A percentile compares a stretch with the other conserved stretches of the same genome.
These are phyloP conservation scores for Diorhabda sublineata DNA, from an alignment of 1,140 invertebrate species.

Conservation along the genomic window DNA sequence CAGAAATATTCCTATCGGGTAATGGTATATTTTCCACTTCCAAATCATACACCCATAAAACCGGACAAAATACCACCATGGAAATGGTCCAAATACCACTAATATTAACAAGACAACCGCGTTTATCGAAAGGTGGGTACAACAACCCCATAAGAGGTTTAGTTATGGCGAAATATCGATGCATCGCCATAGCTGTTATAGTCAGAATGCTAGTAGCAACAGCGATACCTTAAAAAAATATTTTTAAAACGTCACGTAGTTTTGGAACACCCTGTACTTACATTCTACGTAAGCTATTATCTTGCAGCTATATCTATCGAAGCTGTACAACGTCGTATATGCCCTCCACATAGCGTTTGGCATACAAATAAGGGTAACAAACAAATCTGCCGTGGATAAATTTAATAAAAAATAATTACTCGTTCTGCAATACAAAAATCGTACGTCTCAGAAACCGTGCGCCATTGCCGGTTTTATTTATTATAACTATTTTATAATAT, in stretches of 20 bases:
- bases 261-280: slow-evolving; percentile 46
- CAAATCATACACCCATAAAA: slow-evolving; percentile 25
- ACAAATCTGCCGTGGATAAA: slow-evolving; percentile 79
- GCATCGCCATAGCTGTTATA: slow-evolving; percentile 72
- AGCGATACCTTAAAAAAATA: slow-evolving; percentile 60
- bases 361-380: slow-evolving; percentile 81
- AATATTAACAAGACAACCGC: slow-evolving; percentile 62
- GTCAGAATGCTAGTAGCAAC: slow-evolving; percentile 74
- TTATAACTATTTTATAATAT: neutral
- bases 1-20: slow-evolving; percentile 13
- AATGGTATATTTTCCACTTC: slow-evolving; percentile 9
- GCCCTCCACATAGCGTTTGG: slow-evolving; percentile 67
- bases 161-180: slow-evolving; percentile 70
- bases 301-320: slow-evolving; percentile 69
- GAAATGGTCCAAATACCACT: slow-evolving; percentile 62
- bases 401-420: slow-evolving; percentile 91
- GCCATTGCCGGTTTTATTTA: neutral
- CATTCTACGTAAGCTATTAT: slow-evolving; percentile 69
- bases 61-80: slow-evolving; percentile 61
- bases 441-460: neutral
- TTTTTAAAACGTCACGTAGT: neutral
- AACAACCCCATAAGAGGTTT: slow-evolving; percentile 57
- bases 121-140: slow-evolving; percentile 62
- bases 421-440: slow-evolving; percentile 61
- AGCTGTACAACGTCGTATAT: slow-evolving; percentile 64